phyloP scores from a whole-genome alignment of 2,888 invertebrate species.

The Lycocerus yunnanus region DNA sequence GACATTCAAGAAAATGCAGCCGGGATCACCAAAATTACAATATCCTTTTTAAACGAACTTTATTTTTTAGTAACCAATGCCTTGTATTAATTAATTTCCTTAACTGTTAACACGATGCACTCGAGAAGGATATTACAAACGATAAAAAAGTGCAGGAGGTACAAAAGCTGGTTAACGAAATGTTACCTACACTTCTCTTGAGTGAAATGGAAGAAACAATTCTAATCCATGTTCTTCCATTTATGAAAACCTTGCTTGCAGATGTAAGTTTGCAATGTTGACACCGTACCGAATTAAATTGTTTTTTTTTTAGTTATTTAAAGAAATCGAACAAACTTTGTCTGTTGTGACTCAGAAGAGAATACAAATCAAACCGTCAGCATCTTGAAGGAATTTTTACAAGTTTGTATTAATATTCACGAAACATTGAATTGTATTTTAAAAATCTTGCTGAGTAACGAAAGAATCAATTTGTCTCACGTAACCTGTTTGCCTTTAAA shows the following conservation, averaged over 20 bases:
- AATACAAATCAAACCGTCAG: constrained; percentile 14
- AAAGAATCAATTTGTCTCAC: constrained; percentile 16
- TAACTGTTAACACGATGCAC: constrained; percentile 13
- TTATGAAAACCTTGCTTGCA: constrained; percentile 12
- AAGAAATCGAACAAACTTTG: neutral
- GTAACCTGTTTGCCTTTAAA: constrained; percentile 32
- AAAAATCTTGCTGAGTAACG: constrained; percentile 15
- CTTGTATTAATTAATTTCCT: constrained; percentile 8
- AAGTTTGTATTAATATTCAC: constrained; percentile 32
- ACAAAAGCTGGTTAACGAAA: constrained; percentile 13
- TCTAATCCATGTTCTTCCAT: constrained; percentile 19
- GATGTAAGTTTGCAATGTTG: constrained; percentile 6
- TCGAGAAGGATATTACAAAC: constrained; percentile 10
- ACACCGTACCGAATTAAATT: neutral
- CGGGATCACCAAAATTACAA: neutral
- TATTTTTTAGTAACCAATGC: neutral
- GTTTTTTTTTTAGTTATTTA: constrained; percentile 1
- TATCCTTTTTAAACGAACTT: constrained; percentile 24
- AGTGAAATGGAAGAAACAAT: constrained; percentile 13
- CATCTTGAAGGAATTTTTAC: constrained; percentile 32
- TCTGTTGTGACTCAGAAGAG: neutral
- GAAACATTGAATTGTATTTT: constrained; percentile 32
- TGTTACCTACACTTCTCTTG: constrained; percentile 9
- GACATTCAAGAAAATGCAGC: constrained; percentile 5
- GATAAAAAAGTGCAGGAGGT: constrained; percentile 12